Evolutionary conservation across 2,797 vertebrate genomes (phyloP), one percentile per base, ranked within the genome.

Genomic region (Chrysocyon brachyurus): DNA sequence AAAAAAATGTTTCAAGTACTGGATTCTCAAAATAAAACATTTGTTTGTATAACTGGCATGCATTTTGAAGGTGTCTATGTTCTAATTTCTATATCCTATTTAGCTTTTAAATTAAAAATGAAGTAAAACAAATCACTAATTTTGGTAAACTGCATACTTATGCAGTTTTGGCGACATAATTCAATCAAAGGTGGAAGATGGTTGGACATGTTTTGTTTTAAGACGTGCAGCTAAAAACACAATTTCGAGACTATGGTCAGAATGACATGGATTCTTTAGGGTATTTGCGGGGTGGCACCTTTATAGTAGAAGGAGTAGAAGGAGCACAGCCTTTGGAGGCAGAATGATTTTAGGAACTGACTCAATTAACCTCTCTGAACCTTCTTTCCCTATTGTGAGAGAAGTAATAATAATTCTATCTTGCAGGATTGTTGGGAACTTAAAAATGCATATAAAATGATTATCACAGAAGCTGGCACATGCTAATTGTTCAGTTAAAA

Each of bases 401-500:
- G 84, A 94, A 1, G 52, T 75, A 95, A 92, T 96, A 96, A 97
- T 94, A 93, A 95, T 86, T 91, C 81, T 66, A 28, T 89, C 46
- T 96, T 96, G 40, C 87, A 61, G 21, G 15, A 11, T 96, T 83
- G 54, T 82, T 87, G 70, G 86, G 57, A 97, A 97, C 92, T 98
- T 97, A 95, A 96, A 92, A 92, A 93, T 90, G 68, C 72, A 26
- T 91, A 56, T 92, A 86, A 97, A 97, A 88, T 87, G 46, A 36
- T 96, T 92, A 73, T 90, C 95, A n/a, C 1, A 70, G 93, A 93
- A 95, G 46, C 59, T 94, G 95, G 85, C 87, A 96, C 57, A 77
- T 92, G 89, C 49, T 93, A 97, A 97, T 96, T 98, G 92, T 96
- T 98, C 93, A 97, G 64, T 96, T 97, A 95, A 94, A 97, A 92